Conservation (phyloP, 2,888 invertebrate species). For the Epirrhoe tristata region DNA sequence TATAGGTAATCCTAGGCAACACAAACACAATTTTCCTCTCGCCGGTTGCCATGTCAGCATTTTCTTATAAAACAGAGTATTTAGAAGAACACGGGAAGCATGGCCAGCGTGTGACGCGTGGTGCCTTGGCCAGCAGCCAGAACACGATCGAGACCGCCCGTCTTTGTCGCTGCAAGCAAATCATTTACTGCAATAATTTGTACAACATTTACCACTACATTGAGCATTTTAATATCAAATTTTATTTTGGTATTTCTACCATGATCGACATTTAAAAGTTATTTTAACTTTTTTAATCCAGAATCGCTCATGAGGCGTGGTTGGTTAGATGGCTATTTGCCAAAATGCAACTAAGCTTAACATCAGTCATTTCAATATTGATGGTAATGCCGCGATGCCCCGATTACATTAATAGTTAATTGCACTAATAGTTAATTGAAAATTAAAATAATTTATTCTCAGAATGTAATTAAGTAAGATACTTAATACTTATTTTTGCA, state of each 20-base stretch:
- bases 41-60: conserved; percentile 56
- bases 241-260: neutral
- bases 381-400: conserved; percentile 43
- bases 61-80: conserved; percentile 51
- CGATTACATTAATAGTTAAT: neutral
- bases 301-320: conserved; percentile 50
- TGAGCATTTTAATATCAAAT: neutral
- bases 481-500: too few relatives aligned
- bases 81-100: conserved; percentile 40
- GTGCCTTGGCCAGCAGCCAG: conserved; percentile 65
- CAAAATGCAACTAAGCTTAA: conserved; percentile 61
- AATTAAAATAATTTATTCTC: too few relatives aligned
- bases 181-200: conserved; percentile 55
- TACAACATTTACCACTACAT: conserved; percentile 4
- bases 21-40: neutral
- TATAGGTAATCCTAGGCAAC: neutral
- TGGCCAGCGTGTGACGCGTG: conserved; percentile 47
- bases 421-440: too few relatives aligned
- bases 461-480: too few relatives aligned
- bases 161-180: conserved; percentile 59
- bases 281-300: neutral
- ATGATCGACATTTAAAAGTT: neutral
- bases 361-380: conserved; percentile 58
- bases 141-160: conserved; percentile 58
- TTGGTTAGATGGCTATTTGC: conserved; percentile 64